A percentile compares a stretch with the other conserved stretches of the same genome.
Conservation (phyloP, 2,888 invertebrate species). For the Hypomecis atomaria region DNA sequence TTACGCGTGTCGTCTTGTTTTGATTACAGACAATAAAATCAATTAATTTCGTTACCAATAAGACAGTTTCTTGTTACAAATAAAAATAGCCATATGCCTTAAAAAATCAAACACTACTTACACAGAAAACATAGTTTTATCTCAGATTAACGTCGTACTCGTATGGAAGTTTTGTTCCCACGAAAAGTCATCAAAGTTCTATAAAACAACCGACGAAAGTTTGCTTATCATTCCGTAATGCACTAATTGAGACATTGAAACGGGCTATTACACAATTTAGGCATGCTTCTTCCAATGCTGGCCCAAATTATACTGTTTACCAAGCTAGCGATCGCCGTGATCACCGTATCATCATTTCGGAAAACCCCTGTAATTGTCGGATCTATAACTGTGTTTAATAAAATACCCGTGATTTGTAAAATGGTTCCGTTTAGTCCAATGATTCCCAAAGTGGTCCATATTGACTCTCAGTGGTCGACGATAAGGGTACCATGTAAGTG, state of each 20-base stretch:
- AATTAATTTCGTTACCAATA: too few relatives aligned
- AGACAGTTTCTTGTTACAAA: too few relatives aligned
- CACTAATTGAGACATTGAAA: constrained; percentile 9
- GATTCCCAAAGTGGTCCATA: too few relatives aligned
- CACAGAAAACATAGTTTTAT: too few relatives aligned
- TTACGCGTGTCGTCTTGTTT: too few relatives aligned
- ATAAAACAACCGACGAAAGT: background rate
- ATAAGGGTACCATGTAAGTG: too few relatives aligned
- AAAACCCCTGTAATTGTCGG: constrained; percentile 9
- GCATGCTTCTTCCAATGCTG: constrained; percentile 4
- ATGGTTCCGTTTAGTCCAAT: constrained; percentile 6
- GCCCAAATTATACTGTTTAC: constrained; percentile 23
- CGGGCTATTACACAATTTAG: background rate
- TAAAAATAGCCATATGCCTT: too few relatives aligned
- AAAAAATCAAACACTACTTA: too few relatives aligned
- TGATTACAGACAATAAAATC: too few relatives aligned
- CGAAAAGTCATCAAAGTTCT: background rate
- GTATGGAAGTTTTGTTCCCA: background rate
- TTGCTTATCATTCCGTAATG: constrained; percentile 3
- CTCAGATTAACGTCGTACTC: too few relatives aligned
- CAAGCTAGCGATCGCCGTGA: constrained; percentile 19
- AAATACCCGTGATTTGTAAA: background rate
- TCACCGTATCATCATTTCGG: constrained; percentile 14
- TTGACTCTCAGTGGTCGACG: too few relatives aligned
- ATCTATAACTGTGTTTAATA: constrained; percentile 15